These are phyloP conservation scores for Leptinotarsa haldemani DNA, from an alignment of 2,888 invertebrate genomes.

Conservation along the genomic window DNA sequence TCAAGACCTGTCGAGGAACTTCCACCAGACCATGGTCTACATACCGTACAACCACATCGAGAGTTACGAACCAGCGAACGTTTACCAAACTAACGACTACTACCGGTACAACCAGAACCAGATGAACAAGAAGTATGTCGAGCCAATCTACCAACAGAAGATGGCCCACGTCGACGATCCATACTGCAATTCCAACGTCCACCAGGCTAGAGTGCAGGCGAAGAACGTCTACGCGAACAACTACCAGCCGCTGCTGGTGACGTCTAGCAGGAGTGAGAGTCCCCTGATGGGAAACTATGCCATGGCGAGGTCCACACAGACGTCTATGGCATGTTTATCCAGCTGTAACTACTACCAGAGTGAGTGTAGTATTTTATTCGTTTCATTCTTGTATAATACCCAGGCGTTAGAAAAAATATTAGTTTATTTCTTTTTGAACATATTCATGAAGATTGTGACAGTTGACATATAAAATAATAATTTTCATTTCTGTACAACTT, in stretches of 20 bases:
- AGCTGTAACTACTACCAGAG: slow-evolving; percentile 51
- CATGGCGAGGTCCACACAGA: slow-evolving; percentile 63
- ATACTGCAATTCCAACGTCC: slow-evolving; percentile 56
- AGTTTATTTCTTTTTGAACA: too few relatives aligned
- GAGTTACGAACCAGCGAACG: slow-evolving; percentile 53
- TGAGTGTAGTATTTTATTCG: slow-evolving; percentile 23
- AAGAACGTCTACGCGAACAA: slow-evolving; percentile 34
- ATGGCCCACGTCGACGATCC: slow-evolving; percentile 55
- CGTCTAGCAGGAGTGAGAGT: slow-evolving; percentile 64
- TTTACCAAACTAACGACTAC: slow-evolving; percentile 57
- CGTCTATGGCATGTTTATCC: slow-evolving; percentile 55
- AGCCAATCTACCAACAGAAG: slow-evolving; percentile 60
- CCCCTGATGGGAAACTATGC: slow-evolving; percentile 62
- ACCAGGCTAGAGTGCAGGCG: slow-evolving; percentile 25
- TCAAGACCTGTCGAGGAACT: slow-evolving; percentile 69
- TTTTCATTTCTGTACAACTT: too few relatives aligned
- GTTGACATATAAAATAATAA: too few relatives aligned
- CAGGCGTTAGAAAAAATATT: too few relatives aligned
- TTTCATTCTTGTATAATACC: too few relatives aligned
- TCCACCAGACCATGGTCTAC: slow-evolving; percentile 77
- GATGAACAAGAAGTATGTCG: slow-evolving; percentile 63
- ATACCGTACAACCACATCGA: slow-evolving; percentile 74
- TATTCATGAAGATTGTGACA: too few relatives aligned
- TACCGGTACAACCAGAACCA: slow-evolving; percentile 62
- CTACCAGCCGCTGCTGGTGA: slow-evolving; percentile 38